phyloP scores from a whole-genome alignment of 2,113 vertebrate genomes.

The Oreochromis aureus region DNA sequence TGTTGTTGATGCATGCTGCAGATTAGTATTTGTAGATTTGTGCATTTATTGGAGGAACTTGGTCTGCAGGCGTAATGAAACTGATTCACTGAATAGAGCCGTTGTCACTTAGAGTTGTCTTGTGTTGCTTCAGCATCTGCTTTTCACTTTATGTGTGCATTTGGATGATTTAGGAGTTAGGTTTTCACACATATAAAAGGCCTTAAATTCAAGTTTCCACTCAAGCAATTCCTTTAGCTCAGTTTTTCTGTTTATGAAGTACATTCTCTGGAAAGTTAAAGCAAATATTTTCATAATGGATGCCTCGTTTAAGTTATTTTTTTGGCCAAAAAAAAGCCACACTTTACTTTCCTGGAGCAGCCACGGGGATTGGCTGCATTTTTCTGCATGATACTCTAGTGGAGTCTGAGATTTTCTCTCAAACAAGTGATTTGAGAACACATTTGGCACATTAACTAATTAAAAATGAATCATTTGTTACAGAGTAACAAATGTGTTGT shows the following conservation, averaged over 20 bases:
- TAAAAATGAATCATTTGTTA: background rate
- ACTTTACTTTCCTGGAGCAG: background rate
- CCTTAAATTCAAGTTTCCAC: background rate
- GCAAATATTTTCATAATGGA: background rate
- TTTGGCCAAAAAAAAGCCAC: background rate
- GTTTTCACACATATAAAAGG: background rate
- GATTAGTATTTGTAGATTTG: background rate
- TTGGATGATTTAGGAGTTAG: background rate
- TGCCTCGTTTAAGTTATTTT: background rate
- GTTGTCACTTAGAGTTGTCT: background rate
- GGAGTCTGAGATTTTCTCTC: background rate
- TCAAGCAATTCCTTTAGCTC: background rate
- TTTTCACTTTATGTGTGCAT: background rate
- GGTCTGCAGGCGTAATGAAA: background rate
- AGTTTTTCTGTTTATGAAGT: background rate
- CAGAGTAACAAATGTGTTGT: background rate
- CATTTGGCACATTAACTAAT: background rate
- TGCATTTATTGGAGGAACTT: background rate
- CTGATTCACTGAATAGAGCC: background rate
- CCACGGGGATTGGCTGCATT: background rate
- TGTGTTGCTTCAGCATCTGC: background rate
- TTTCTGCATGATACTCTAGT: background rate
- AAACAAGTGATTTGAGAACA: background rate
- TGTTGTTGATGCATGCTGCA: background rate
- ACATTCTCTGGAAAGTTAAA: background rate